These are phyloP conservation scores for Pandemis corylana DNA, from an alignment of 2,888 invertebrate species.

Conservation along the genomic window DNA sequence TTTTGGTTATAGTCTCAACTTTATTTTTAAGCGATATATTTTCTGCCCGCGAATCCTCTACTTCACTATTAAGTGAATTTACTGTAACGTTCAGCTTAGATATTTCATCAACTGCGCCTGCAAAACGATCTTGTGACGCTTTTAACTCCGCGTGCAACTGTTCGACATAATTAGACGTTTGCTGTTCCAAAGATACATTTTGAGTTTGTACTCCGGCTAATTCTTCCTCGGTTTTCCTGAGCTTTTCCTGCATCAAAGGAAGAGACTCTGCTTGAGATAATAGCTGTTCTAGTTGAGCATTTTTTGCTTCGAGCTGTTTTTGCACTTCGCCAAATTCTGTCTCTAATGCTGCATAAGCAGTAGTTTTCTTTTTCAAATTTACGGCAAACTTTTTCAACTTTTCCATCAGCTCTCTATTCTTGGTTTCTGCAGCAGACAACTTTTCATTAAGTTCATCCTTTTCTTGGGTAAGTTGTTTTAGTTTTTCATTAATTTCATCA, in stretches of 20 bases:
- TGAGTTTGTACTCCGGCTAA: slow-evolving; percentile 64
- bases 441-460: slow-evolving; percentile 75
- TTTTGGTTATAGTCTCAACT: slow-evolving; percentile 70
- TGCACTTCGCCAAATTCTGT: slow-evolving; percentile 70
- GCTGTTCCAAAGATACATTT: slow-evolving; percentile 62
- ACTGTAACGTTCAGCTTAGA: slow-evolving; percentile 58
- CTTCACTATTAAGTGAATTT: slow-evolving; percentile 60
- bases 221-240: slow-evolving; percentile 74
- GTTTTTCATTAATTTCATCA: slow-evolving; percentile 70
- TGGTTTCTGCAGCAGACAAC: slow-evolving; percentile 79
- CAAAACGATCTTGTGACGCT: slow-evolving; percentile 57
- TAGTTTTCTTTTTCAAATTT: slow-evolving; percentile 89
- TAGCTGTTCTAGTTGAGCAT: slow-evolving; percentile 66
- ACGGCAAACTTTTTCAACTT: slow-evolving; percentile 92
- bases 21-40: slow-evolving; percentile 61
- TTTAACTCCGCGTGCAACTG: slow-evolving; percentile 59
- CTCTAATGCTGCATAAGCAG: slow-evolving; percentile 87
- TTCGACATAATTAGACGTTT: slow-evolving; percentile 60
- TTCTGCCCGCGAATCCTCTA: slow-evolving; percentile 60
- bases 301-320: slow-evolving; percentile 65
- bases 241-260: slow-evolving; percentile 69
- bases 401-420: slow-evolving; percentile 89
- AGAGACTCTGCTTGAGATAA: slow-evolving; percentile 68
- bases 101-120: slow-evolving; percentile 58
- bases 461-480: slow-evolving; percentile 67